Evolutionary conservation across 2,113 vertebrate species (phyloP).

Genomic region (Gambusia holbrooki): DNA sequence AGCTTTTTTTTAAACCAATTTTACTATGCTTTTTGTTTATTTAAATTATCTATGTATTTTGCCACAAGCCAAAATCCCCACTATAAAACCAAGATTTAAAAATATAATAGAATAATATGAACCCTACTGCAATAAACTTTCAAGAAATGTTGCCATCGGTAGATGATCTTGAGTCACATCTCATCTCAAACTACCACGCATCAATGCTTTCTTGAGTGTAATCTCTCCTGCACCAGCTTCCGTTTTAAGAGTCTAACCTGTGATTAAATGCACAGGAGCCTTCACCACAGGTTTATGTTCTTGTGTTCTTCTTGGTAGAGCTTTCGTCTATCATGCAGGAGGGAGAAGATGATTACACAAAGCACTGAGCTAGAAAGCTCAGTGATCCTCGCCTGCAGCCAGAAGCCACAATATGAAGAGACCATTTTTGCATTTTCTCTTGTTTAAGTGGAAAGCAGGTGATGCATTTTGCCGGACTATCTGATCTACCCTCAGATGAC

Average conservation of each 20-base stretch:
- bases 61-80: not conserved
- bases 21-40: too few relatives aligned
- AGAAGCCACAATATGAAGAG: conserved; percentile 42
- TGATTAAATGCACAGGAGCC: conserved; percentile 37
- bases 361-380: conserved; percentile 57
- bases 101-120: not conserved
- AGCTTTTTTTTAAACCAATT: not conserved
- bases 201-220: conserved; percentile 38
- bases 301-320: conserved; percentile 39
- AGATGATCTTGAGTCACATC: conserved; percentile 13
- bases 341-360: conserved; percentile 55
- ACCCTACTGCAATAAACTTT: not conserved
- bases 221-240: conserved; percentile 15
- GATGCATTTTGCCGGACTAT: conserved; percentile 11
- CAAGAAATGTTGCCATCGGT: not conserved
- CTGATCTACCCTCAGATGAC: not conserved
- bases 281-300: conserved; percentile 30
- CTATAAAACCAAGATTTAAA: not conserved
- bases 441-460: conserved; percentile 38
- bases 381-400: conserved; percentile 65
- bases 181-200: conserved; percentile 33
- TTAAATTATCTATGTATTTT: too few relatives aligned
- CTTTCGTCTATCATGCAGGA: conserved; percentile 39
- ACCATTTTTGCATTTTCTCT: conserved; percentile 56
- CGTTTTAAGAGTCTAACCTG: conserved; percentile 27